phyloP scores from a whole-genome alignment of 2,113 vertebrate species.

The Centrocercus urophasianus region DNA sequence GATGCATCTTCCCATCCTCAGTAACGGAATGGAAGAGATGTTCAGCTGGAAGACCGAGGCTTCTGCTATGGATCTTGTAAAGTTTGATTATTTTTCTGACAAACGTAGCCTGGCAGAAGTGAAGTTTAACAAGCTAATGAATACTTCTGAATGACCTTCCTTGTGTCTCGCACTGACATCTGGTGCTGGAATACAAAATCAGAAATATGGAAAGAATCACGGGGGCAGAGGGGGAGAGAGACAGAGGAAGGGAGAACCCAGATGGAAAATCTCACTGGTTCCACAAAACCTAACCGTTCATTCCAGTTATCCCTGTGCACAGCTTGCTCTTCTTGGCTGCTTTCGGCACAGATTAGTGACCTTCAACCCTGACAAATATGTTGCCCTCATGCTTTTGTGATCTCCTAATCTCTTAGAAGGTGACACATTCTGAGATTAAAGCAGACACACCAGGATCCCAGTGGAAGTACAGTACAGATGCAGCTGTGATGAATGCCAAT shows the following conservation, averaged over 20 bases:
- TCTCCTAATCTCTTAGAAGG: conserved; percentile 67
- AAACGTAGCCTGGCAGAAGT: not conserved
- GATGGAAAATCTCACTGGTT: not conserved
- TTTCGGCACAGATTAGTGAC: conserved; percentile 40
- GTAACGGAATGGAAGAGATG: not conserved
- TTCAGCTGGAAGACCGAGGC: not conserved
- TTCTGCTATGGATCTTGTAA: not conserved
- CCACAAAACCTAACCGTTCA: not conserved
- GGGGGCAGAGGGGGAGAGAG: not conserved
- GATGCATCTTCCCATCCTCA: not conserved
- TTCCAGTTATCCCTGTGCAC: not conserved
- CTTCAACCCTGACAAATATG: conserved; percentile 58
- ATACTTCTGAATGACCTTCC: not conserved
- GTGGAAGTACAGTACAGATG: conserved; percentile 45
- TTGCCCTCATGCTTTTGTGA: conserved; percentile 60
- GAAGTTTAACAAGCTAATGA: not conserved
- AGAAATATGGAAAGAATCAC: not conserved
- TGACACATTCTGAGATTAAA: conserved; percentile 68
- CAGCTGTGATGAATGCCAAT: conserved; percentile 41
- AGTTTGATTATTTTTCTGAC: not conserved
- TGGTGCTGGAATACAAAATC: not conserved
- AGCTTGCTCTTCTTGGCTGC: not conserved
- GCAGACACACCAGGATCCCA: conserved; percentile 43
- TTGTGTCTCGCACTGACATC: not conserved
- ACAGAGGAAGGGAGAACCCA: not conserved